Evolutionary conservation across 2,113 vertebrate species (phyloP).

Genomic region (Archilochus colubris): DNA sequence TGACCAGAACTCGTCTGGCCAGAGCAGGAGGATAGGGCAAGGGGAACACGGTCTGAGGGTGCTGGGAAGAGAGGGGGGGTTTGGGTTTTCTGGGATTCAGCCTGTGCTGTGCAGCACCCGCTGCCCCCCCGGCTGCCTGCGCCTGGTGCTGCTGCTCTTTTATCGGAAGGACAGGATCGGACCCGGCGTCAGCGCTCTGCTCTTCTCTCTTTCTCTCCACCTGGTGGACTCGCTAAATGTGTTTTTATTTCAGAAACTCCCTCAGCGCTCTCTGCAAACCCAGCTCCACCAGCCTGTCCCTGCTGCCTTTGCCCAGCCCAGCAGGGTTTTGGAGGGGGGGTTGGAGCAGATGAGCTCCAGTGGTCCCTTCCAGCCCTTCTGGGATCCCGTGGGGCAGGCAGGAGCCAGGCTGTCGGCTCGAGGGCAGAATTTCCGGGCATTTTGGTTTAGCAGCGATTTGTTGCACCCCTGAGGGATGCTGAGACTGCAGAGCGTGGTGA

Average conservation of each 20-base stretch:
- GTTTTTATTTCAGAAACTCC: background rate
- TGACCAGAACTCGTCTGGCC: accelerated
- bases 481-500: accelerated
- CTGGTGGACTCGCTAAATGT: background rate
- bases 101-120: accelerated
- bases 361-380: too few relatives aligned
- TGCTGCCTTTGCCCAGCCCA: background rate
- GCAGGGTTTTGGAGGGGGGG: background rate
- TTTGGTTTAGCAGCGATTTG: accelerated
- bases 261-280: background rate
- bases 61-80: background rate
- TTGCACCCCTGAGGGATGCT: background rate
- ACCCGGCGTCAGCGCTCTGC: accelerated
- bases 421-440: background rate
- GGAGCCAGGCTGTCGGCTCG: too few relatives aligned
- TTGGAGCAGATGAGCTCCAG: too few relatives aligned
- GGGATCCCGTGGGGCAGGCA: background rate
- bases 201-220: background rate
- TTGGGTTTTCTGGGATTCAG: background rate
- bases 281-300: background rate
- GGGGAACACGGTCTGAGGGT: background rate
- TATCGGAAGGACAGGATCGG: background rate
- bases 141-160: accelerated
- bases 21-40: background rate
- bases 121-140: background rate